Percentiles rank a stretch among this genome's conserved stretches.
Evolutionary conservation across 2,888 invertebrate species (phyloP).

Genomic region (Drosophila affinis): DNA sequence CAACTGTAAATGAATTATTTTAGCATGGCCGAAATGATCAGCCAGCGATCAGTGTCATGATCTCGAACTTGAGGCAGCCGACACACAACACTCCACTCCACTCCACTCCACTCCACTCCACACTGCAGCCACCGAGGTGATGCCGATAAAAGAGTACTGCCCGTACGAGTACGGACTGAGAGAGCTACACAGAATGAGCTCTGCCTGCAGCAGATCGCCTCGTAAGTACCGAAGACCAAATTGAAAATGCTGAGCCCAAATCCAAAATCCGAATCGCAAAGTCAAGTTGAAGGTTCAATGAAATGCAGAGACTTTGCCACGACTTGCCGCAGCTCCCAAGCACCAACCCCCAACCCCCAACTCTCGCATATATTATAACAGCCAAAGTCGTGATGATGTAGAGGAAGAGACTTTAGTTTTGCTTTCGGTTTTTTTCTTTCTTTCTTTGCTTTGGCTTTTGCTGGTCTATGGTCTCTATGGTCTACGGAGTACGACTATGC

Average conservation of each 20-base stretch:
- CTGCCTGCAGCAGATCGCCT: neutral
- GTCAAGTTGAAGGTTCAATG: conserved; percentile 82
- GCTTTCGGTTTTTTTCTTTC: conserved; percentile 14
- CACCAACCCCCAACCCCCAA: conserved; percentile 27
- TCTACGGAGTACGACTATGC: conserved; percentile 58
- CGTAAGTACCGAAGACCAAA: conserved; percentile 47
- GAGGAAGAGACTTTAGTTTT: conserved; percentile 44
- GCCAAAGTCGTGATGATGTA: conserved; percentile 75
- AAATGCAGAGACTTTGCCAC: conserved; percentile 59
- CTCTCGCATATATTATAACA: conserved; percentile 72
- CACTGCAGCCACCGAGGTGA: conserved; percentile 40
- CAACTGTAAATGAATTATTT: conserved; percentile 43
- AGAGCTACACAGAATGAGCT: neutral
- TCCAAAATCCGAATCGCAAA: conserved; percentile 51
- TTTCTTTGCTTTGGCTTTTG: conserved; percentile 18
- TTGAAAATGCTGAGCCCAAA: conserved; percentile 58
- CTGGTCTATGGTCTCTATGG: conserved; percentile 3
- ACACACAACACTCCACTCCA: conserved; percentile 13
- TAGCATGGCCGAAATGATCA: conserved; percentile 42
- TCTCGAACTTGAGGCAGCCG: conserved; percentile 72
- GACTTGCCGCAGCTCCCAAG: conserved; percentile 34
- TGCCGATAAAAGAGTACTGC: conserved; percentile 40
- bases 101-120: too few species aligned
- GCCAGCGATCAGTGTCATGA: conserved; percentile 77
- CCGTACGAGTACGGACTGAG: too few species aligned